Conservation (phyloP, 2,113 vertebrate species). For the Triplophysa tibetana region DNA sequence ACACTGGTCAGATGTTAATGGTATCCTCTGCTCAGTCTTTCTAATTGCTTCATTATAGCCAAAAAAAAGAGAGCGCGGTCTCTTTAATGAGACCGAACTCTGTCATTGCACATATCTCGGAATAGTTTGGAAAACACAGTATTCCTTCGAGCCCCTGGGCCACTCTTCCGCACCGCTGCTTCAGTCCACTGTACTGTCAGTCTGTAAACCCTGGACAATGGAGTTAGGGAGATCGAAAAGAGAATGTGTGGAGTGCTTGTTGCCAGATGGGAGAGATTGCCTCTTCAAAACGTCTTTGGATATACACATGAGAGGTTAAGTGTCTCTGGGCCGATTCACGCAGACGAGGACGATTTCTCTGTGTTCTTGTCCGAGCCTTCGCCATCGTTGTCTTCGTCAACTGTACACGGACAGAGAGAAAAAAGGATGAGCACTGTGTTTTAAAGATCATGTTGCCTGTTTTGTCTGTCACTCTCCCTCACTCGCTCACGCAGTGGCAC, state of each 20-base stretch:
- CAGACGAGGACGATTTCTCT: slow-evolving; percentile 74
- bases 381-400: slow-evolving; percentile 74
- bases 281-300: slow-evolving; percentile 81
- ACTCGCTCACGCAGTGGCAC: slow-evolving; percentile 9
- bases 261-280: slow-evolving; percentile 75
- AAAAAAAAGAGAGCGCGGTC: slow-evolving; percentile 32
- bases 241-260: slow-evolving; percentile 68
- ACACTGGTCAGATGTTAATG: slow-evolving; percentile 55
- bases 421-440: slow-evolving; percentile 26
- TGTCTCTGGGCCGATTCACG: slow-evolving; percentile 69
- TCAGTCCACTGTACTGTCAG: slow-evolving; percentile 58
- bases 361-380: slow-evolving; percentile 70
- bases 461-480: not conserved
- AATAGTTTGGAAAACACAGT: slow-evolving; percentile 55
- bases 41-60: slow-evolving; percentile 55
- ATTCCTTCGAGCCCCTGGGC: slow-evolving; percentile 47
- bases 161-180: slow-evolving; percentile 32
- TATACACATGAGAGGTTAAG: slow-evolving; percentile 70
- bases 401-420: slow-evolving; percentile 64
- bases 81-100: slow-evolving; percentile 38
- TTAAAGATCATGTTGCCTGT: not conserved
- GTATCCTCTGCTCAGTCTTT: slow-evolving; percentile 52
- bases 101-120: slow-evolving; percentile 57
- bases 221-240: slow-evolving; percentile 41
- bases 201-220: slow-evolving; percentile 50